Base-by-base conservation (phyloP, 1,140 invertebrate species). In the Pseudomyrmex dendroicus region DNA sequence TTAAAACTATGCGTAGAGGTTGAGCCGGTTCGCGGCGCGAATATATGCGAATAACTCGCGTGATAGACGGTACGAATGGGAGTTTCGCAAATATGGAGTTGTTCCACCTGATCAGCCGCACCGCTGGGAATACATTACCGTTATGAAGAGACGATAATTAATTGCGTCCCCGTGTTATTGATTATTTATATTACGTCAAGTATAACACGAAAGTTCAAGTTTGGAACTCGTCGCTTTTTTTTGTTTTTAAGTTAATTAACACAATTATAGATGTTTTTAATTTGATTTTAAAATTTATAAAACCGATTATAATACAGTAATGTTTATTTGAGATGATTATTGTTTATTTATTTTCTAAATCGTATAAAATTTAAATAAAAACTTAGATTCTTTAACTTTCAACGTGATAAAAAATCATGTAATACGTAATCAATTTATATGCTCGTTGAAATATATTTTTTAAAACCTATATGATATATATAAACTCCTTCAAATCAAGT, bases 131-230 rank as follows among this genome's bases (percentile, higher is more conserved):
- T 78, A 70, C 54, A 70, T 10, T 44, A 10, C 2, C 12, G 54
- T 80, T 56, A 80, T 48, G 66, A 80, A 72, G 56, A 61, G 64
- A 20, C 54, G 54, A 72, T 72, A 80, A 80, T 80, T 80, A 80
- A 80, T 80, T 80, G 66, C 66, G n/a, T 50, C 56, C 68, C 44
- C 54, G 22, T 15, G 54, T 46, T 70, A 80, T 80, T 46, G 76
- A 72, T 80, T 80, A 72, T 80, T 72, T 72, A 80, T 72, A 59
- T 59, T n/a, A 13, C 44, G 54, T n/a, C 54, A 17, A 20, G 17
- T 25, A 54, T 64, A 76, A 72, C 44, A 66, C 44, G 20, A 48
- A n/a, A 70, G 35, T 35, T 35, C 20, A 12, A 68, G 25, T 67
- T 10, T 3, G 54, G 4, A 13, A 72, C 44, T 44, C 56, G 66